Base-by-base conservation (phyloP, 2,888 invertebrate genomes). In the Epirrhoe alternata region DNA sequence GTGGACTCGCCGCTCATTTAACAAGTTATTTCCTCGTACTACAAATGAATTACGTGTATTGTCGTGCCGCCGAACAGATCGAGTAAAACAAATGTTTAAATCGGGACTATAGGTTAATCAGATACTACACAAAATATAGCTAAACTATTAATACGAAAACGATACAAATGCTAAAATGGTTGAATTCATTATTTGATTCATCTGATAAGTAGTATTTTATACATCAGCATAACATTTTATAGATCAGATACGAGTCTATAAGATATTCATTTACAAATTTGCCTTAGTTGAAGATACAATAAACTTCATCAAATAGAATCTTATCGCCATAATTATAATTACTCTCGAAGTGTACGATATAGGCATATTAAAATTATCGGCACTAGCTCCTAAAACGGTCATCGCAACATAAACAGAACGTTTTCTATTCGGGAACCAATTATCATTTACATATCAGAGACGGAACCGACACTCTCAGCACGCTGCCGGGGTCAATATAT, bases 401-500 rank as follows among this genome's bases (percentile, higher is more conserved):
- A 77, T 83, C 79, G 86, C 81, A 86, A 87, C 87, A 86, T 89
- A 88, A 87, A 88, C 86, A 87, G 87, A 89, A 87, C 85, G 84
- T 89, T 89, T 91, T 89, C 87, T 86, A 88, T 91, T 90, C 88
- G 85, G 86, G 89, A 91, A 90, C 90, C 90, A 92, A 91, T 92
- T 91, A 91, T 91, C 91, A 91, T 92, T 92, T 89, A 91, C 90
- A 90, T 92, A 91, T 92, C 90, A 90, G 86, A 91, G 88, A 89
- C 86, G 87, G 86, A 85, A 89, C 90, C 90, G 92, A 89, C 89
- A 86, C 85, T 86, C 84, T 88, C 84, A 86, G 88, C 88, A 87
- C 86, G 89, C 86, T 87, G 88, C 82, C 84, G 89, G 88, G 91
- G 90, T 92, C 92, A 91, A 90, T 89, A 91, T 86, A 90, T 92